Conservation (phyloP, 1,140 invertebrate species). For the Scaptodrosophila lebanonensis region DNA sequence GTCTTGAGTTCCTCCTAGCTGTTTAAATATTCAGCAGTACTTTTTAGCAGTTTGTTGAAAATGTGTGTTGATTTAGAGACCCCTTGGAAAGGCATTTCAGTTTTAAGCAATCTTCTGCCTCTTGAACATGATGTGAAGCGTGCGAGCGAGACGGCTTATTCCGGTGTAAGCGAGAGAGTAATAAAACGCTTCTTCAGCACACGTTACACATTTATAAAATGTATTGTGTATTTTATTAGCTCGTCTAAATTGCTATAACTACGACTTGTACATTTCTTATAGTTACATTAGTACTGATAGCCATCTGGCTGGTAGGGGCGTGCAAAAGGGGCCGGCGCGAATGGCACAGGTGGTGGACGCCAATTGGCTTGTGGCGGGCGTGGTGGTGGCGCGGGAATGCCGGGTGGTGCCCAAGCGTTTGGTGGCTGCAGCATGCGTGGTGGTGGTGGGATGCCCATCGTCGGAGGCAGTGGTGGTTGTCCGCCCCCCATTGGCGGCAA, state of each 20-base stretch:
- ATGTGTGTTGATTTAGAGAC: no score
- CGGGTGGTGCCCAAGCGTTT: slow-evolving; percentile 78
- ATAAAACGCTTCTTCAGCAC: no score
- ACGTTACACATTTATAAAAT: no score
- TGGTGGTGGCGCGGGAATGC: slow-evolving; percentile 80
- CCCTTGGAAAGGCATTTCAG: no score
- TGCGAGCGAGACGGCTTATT: no score
- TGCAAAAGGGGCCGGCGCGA: slow-evolving; percentile 68
- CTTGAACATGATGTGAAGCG: no score
- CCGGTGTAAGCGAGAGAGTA: no score
- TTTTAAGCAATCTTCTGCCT: no score
- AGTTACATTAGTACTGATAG: slow-evolving; percentile 52
- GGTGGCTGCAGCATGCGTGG: slow-evolving; percentile 78
- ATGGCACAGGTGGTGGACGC: slow-evolving; percentile 78
- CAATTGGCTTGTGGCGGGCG: slow-evolving; percentile 78
- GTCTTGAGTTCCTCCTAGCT: no score
- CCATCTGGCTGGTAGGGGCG: slow-evolving; percentile 64
- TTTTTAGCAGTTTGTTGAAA: no score
- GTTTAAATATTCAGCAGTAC: no score
- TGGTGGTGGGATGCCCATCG: slow-evolving; percentile 80
- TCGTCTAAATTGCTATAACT: slow-evolving; percentile 37
- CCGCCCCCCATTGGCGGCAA: slow-evolving; percentile 55
- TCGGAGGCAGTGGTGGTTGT: slow-evolving; percentile 80
- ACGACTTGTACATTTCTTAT: slow-evolving; percentile 26
- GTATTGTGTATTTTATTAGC: slow-evolving; percentile 22